These are phyloP conservation scores for Diuraphis noxia DNA, from an alignment of 1,140 invertebrate genomes.

Conservation along the genomic window DNA sequence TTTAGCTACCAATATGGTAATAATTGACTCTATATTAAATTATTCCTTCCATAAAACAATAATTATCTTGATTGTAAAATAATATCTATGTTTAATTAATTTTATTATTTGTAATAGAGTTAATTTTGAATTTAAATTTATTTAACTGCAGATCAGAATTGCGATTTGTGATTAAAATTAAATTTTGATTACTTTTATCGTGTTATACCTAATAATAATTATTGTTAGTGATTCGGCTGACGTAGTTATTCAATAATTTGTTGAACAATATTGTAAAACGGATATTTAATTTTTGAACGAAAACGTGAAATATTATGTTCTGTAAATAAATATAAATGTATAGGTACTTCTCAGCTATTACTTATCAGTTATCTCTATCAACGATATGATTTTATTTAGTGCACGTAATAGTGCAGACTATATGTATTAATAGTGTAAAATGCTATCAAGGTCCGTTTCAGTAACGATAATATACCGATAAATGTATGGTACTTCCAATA, in stretches of 20 bases:
- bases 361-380: not conserved
- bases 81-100: not conserved
- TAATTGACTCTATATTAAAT: not conserved
- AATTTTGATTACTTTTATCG: not conserved
- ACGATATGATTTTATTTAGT: not conserved
- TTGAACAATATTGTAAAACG: not conserved
- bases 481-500: no score
- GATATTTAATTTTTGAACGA: not conserved
- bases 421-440: not conserved
- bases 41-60: not conserved
- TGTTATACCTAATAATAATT: not conserved
- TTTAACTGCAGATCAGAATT: not conserved
- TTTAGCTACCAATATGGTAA: not conserved
- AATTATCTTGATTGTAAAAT: not conserved
- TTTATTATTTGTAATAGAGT: not conserved
- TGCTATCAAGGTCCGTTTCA: not conserved
- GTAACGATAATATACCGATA: not conserved
- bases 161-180: not conserved
- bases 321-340: not conserved
- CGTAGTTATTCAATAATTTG: not conserved
- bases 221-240: not conserved
- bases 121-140: slow-evolving; percentile 1
- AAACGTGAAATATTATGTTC: not conserved
- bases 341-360: not conserved
- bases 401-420: not conserved